Evolutionary conservation across 2,888 invertebrate genomes (phyloP).

Genomic region (Pandemis corylana): DNA sequence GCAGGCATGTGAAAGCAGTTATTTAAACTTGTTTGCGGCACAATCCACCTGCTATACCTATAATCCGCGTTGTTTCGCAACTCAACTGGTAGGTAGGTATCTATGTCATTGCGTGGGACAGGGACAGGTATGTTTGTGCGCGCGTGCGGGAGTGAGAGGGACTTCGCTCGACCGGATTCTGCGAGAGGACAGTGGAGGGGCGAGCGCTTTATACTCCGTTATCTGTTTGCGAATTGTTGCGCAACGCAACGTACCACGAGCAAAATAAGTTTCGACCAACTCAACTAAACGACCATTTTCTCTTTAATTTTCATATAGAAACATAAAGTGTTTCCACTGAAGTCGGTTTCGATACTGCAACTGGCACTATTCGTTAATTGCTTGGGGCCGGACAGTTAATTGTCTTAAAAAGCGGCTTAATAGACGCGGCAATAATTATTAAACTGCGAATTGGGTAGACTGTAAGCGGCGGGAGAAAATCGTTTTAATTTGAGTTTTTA

Average conservation of each 20-base stretch:
- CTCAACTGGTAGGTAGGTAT: conserved; percentile 67
- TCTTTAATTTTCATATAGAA: conserved; percentile 43
- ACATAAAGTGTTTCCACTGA: conserved; percentile 47
- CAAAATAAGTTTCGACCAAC: conserved; percentile 72
- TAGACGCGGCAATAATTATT: conserved; percentile 66
- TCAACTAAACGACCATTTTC: conserved; percentile 52
- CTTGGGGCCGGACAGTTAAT: conserved; percentile 50
- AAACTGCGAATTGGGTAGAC: conserved; percentile 63
- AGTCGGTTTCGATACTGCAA: conserved; percentile 47
- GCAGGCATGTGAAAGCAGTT: conserved; percentile 79
- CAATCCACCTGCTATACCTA: conserved; percentile 79
- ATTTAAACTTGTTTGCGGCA: conserved; percentile 81
- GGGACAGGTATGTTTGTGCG: conserved; percentile 54
- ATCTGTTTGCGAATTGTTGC: conserved; percentile 83
- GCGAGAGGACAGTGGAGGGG: conserved; percentile 77
- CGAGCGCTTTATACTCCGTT: conserved; percentile 69
- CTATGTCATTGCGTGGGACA: conserved; percentile 75
- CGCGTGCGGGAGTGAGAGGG: conserved; percentile 58
- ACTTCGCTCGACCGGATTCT: conserved; percentile 71
- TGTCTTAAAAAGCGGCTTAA: conserved; percentile 57
- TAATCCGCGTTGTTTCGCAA: conserved; percentile 85
- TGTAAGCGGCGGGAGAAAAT: conserved; percentile 73
- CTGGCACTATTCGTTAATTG: conserved; percentile 52
- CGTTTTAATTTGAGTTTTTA: conserved; percentile 49
- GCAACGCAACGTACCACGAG: conserved; percentile 79